Evolutionary conservation across 2,888 invertebrate species (phyloP), one percentile per base, ranked within the genome.

Genomic region (Flabesymbios commensalis): DNA sequence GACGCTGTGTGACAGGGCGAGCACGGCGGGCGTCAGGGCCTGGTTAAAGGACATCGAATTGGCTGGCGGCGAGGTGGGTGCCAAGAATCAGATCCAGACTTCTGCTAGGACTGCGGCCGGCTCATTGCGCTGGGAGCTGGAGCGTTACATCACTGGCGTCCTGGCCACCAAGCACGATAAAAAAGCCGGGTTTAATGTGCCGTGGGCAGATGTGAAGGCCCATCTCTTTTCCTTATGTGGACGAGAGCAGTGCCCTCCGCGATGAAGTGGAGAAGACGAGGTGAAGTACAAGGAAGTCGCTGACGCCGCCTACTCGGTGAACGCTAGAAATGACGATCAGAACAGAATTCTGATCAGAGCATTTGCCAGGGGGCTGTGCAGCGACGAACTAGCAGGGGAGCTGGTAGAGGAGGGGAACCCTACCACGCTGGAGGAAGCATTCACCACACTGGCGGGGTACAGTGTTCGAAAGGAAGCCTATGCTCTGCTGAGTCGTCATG

Each of bases 251-350:
- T 7, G 39, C 45, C 33, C 48, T 57, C n/a, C 10, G 45, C 14
- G 45, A 47, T 26, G 32, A 32, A n/a, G 45, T 57, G 14, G 57
- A 48, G 10, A 14, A 24, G n/a, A 24, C 29, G 5, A 10, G 5
- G 22, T 41, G 5, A 41, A 29, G 14, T 57, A 48, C 33, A 29
- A 32, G 32, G 48, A 48, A 19, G 47, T 32, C 19, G 57, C 57
- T 17, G 47, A 48, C 24, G n/a, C 31, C n/a, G 57, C 57, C 19
- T 57, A 57, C 57, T 48, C 48, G 10, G 32, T 4, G n/a, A 22
- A 29, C 17, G n/a, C 5, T 14, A 29, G 42, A 26, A 55, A 55
- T 28, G 42, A n/a, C 14, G 55, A 55, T 43, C 55, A 55, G 29
- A 26, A 41, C 7, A 19, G 43, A n/a, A 24, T 55, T 29, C n/a